Conservation (phyloP, 2,797 vertebrate genomes). For the Centropyge bicolor region DNA sequence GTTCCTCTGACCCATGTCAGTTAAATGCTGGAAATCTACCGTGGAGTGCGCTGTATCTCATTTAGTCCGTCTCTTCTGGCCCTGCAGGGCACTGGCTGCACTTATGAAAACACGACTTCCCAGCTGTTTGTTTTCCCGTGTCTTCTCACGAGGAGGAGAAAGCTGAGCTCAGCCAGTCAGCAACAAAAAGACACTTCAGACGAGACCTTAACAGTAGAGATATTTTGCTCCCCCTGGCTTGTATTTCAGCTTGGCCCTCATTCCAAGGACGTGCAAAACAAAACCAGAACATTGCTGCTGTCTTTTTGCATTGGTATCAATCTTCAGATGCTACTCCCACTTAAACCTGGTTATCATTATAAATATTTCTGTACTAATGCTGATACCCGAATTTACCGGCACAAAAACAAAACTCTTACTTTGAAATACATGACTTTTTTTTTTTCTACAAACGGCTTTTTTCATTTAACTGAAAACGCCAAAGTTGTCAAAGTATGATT, state of each 20-base stretch:
- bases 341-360: not conserved
- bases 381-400: not conserved
- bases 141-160: slow-evolving; percentile 76
- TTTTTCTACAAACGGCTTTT: not conserved
- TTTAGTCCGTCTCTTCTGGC: slow-evolving; percentile 70
- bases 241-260: slow-evolving; percentile 72
- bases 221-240: slow-evolving; percentile 68
- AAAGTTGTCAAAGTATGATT: not conserved
- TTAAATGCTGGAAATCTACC: slow-evolving; percentile 51
- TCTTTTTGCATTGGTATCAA: slow-evolving; percentile 35
- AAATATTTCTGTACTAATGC: not conserved
- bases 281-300: slow-evolving; percentile 52
- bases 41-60: slow-evolving; percentile 61
- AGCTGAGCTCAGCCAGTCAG: slow-evolving; percentile 72
- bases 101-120: slow-evolving; percentile 81
- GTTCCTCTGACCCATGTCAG: slow-evolving; percentile 36
- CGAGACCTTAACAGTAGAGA: slow-evolving; percentile 56
- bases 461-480: not conserved
- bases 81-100: slow-evolving; percentile 76
- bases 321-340: not conserved
- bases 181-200: slow-evolving; percentile 72
- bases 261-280: slow-evolving; percentile 73
- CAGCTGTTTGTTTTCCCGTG: slow-evolving; percentile 80
- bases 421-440: not conserved
- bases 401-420: not conserved